phyloP scores from a whole-genome alignment of 2,797 vertebrate genomes.

The Masticophis lateralis region DNA sequence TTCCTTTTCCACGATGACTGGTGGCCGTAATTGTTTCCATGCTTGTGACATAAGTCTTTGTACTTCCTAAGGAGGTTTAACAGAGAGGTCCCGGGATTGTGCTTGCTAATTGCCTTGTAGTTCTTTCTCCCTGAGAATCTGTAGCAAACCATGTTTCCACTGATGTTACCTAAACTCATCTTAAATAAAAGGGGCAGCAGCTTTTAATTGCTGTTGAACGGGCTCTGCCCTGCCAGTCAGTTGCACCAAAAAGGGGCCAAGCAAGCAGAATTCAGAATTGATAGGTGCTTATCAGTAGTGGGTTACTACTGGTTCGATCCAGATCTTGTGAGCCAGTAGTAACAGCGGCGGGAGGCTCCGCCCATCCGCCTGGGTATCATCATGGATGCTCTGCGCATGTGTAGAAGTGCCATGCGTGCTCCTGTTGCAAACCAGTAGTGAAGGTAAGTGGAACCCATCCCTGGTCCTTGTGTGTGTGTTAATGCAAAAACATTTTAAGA shows the following conservation, averaged over 20 bases:
- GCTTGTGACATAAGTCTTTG: constrained; percentile 66
- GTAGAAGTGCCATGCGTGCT: too few relatives aligned
- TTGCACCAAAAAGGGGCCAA: constrained; percentile 70
- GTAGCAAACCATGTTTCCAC: constrained; percentile 69
- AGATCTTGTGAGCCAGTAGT: too few relatives aligned
- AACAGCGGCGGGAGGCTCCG: too few relatives aligned
- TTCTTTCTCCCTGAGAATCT: constrained; percentile 66
- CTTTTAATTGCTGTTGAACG: constrained; percentile 69
- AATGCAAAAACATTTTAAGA: neutral
- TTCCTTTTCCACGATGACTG: constrained; percentile 74
- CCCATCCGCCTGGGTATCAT: too few relatives aligned
- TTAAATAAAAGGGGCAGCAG: constrained; percentile 66
- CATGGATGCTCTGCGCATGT: too few relatives aligned
- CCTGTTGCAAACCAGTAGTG: too few relatives aligned
- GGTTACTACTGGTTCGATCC: too few relatives aligned
- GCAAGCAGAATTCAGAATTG: constrained; percentile 74
- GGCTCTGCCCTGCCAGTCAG: constrained; percentile 67
- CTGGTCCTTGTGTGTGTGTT: neutral
- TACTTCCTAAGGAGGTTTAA: constrained; percentile 66
- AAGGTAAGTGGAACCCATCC: too few relatives aligned
- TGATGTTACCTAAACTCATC: constrained; percentile 71
- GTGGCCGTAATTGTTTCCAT: constrained; percentile 80
- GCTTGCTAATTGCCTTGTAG: constrained; percentile 71
- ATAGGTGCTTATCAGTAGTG: neutral
- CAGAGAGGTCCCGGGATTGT: constrained; percentile 58